Evolutionary conservation across 2,888 invertebrate genomes (phyloP).

Genomic region (Ariolimax columbianus): DNA sequence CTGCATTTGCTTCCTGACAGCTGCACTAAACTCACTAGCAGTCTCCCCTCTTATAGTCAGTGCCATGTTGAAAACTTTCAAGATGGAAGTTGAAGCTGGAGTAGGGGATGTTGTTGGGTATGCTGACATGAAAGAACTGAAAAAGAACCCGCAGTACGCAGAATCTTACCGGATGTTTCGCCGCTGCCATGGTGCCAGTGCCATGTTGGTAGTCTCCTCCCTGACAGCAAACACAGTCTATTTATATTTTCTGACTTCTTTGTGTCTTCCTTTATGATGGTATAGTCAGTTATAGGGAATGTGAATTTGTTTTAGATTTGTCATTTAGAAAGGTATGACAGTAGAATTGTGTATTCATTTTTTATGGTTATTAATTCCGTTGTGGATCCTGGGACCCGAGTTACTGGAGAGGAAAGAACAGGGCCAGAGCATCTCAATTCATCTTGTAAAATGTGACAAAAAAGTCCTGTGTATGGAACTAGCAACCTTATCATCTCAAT

Average conservation of each 20-base stretch:
- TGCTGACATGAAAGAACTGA: constrained; percentile 61
- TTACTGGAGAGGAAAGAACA: too few species aligned
- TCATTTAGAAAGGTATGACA: not conserved
- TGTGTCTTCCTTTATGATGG: constrained; percentile 29
- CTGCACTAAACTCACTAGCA: constrained; percentile 61
- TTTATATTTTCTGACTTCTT: constrained; percentile 55
- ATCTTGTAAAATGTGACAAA: too few species aligned
- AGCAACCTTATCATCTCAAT: too few species aligned
- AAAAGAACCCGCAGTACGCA: constrained; percentile 60
- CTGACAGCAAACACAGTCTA: constrained; percentile 61
- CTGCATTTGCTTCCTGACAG: constrained; percentile 56
- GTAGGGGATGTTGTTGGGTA: constrained; percentile 63
- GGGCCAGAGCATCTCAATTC: too few species aligned
- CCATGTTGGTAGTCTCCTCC: constrained; percentile 59
- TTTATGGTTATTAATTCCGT: too few species aligned
- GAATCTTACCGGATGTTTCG: constrained; percentile 60
- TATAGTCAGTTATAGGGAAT: not conserved
- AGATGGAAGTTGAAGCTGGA: constrained; percentile 62
- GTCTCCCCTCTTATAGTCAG: constrained; percentile 62
- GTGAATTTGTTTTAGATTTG: not conserved
- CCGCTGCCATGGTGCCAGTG: constrained; percentile 61
- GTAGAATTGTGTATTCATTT: not conserved
- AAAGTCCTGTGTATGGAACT: too few species aligned
- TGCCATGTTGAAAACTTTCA: constrained; percentile 62
- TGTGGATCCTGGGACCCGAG: too few species aligned